Percentiles rank a stretch among this genome's conserved stretches.
phyloP scores from a whole-genome alignment of 2,797 vertebrate genomes.

The Brachymystax lenok region DNA sequence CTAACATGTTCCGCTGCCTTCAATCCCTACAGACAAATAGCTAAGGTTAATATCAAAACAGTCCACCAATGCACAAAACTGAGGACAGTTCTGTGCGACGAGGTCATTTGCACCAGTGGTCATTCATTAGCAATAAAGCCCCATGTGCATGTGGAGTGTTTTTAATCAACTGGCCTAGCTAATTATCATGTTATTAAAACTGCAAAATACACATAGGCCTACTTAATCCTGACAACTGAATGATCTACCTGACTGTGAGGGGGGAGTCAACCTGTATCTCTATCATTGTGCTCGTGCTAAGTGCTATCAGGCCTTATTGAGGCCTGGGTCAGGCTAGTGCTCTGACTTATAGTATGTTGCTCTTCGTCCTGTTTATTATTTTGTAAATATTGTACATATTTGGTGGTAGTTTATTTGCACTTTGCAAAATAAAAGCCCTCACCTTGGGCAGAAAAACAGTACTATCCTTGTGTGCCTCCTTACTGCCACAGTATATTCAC shows the following conservation, averaged over 20 bases:
- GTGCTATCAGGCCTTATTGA: background rate
- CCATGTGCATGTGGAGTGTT: background rate
- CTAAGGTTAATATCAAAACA: constrained; percentile 40
- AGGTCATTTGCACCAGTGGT: background rate
- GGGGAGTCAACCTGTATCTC: too few species aligned
- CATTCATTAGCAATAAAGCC: background rate
- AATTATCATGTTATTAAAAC: background rate
- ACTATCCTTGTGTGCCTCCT: too few species aligned
- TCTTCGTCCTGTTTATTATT: too few species aligned
- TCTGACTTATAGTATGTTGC: too few species aligned
- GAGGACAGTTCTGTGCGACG: constrained; percentile 23
- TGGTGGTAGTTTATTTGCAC: too few species aligned
- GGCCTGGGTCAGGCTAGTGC: background rate
- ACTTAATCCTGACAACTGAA: too few species aligned
- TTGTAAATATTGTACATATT: too few species aligned
- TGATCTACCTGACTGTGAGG: too few species aligned
- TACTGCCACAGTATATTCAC: too few species aligned
- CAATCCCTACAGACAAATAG: constrained; percentile 34
- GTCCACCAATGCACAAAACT: constrained; percentile 13
- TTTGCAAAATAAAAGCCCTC: too few species aligned
- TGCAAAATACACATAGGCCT: background rate
- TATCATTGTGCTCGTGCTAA: background rate
- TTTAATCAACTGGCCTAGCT: background rate
- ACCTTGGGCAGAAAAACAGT: too few species aligned
- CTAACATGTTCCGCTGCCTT: constrained; percentile 25